Conservation (phyloP, 1,140 invertebrate genomes). For the Telenomus remus region DNA sequence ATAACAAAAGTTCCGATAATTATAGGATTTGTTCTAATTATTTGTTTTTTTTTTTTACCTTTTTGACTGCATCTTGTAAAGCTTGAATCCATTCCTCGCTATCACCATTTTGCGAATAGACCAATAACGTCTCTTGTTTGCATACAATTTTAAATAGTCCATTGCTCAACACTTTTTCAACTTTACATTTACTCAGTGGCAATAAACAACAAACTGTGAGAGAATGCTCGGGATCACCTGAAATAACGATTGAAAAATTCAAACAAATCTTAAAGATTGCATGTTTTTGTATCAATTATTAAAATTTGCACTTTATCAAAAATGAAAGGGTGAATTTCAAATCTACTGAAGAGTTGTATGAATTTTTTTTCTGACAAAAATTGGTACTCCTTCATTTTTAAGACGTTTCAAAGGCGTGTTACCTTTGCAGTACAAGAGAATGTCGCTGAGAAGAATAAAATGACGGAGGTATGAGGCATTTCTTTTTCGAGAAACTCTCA, state of each 20-base stretch:
- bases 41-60: constrained; percentile 59
- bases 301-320: too few species aligned
- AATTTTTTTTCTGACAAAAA: too few species aligned
- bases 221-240: constrained; percentile 74
- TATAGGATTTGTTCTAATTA: background rate
- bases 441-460: constrained; percentile 71
- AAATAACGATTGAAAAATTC: background rate
- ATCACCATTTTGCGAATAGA: constrained; percentile 77
- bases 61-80: constrained; percentile 76
- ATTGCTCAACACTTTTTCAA: constrained; percentile 76
- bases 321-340: too few species aligned
- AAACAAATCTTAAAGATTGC: too few species aligned
- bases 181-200: constrained; percentile 79
- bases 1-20: background rate
- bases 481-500: constrained; percentile 78
- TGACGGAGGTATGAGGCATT: constrained; percentile 77
- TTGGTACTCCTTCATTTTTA: too few species aligned
- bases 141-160: constrained; percentile 78
- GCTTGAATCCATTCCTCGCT: constrained; percentile 77
- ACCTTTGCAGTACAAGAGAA: constrained; percentile 78
- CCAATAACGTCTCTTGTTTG: constrained; percentile 77
- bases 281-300: too few species aligned
- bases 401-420: too few species aligned
- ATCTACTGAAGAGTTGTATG: too few species aligned
- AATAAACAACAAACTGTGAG: constrained; percentile 78